Conservation (phyloP, 2,797 vertebrate species). For the Helostoma temminkii region DNA sequence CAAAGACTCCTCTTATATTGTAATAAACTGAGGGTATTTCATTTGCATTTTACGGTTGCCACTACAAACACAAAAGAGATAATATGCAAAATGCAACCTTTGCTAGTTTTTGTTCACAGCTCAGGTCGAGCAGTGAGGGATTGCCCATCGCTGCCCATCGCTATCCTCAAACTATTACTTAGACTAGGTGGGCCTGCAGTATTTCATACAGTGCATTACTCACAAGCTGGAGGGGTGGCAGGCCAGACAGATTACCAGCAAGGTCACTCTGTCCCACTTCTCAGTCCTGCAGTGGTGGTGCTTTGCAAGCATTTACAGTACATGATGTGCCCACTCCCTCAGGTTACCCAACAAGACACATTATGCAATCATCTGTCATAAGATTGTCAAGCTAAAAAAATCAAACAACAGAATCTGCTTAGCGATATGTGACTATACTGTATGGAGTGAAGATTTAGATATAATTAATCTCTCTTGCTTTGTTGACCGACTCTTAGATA, state of each 20-base stretch:
- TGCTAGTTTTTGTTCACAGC: constrained; percentile 18
- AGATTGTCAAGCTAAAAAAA: constrained; percentile 13
- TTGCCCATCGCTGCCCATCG: constrained; percentile 58
- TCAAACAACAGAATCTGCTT: constrained; percentile 6
- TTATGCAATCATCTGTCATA: constrained; percentile 60
- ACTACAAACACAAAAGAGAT: constrained; percentile 1
- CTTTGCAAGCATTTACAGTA: constrained; percentile 18
- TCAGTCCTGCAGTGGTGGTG: constrained; percentile 44
- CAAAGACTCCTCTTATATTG: constrained; percentile 22
- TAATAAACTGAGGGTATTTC: constrained; percentile 31
- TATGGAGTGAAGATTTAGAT: too few species aligned
- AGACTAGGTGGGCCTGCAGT: constrained; percentile 39
- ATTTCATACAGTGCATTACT: constrained; percentile 53
- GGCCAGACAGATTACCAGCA: constrained; percentile 75
- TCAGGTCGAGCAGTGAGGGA: constrained; percentile 44
- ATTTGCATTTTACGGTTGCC: constrained; percentile 9
- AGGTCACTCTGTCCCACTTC: constrained; percentile 79
- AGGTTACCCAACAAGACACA: constrained; percentile 56
- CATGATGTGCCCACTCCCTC: constrained; percentile 46
- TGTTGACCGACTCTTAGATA: not conserved
- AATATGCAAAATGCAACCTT: constrained; percentile 15
- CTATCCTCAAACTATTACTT: constrained; percentile 67
- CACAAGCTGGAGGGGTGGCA: constrained; percentile 50
- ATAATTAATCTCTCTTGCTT: too few species aligned
- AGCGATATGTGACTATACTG: constrained; percentile 8